These are phyloP conservation scores for Spinibarbus caldwelli DNA, from an alignment of 2,797 vertebrate species.

Conservation along the genomic window DNA sequence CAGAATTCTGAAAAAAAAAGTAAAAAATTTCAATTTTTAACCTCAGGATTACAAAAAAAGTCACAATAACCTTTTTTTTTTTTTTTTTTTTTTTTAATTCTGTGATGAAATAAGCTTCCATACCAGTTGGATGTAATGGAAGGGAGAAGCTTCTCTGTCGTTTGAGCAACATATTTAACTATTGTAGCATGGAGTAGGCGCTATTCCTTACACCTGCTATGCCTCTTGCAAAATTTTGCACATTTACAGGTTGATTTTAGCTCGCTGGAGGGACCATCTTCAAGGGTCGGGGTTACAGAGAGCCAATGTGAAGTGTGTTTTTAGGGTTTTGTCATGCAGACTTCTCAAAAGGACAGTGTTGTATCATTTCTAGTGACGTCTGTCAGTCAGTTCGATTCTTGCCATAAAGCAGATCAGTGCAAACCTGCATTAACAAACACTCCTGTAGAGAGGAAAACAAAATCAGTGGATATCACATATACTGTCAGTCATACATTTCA, in stretches of 20 bases:
- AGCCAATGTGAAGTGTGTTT: neutral
- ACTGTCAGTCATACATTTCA: neutral
- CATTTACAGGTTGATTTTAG: slow-evolving; percentile 62
- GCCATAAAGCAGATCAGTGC: neutral
- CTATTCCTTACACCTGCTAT: slow-evolving; percentile 69
- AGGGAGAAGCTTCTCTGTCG: slow-evolving; percentile 6
- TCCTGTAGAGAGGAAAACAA: neutral
- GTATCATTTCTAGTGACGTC: neutral
- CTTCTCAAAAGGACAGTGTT: neutral
- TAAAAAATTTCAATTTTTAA: neutral
- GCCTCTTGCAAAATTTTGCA: slow-evolving; percentile 81
- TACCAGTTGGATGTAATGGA: neutral
- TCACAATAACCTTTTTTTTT: neutral
- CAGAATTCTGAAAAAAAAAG: neutral
- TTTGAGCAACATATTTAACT: slow-evolving; percentile 4
- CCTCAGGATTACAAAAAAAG: neutral
- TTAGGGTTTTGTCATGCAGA: neutral
- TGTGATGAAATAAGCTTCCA: neutral
- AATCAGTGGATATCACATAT: neutral
- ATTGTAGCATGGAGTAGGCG: slow-evolving; percentile 68
- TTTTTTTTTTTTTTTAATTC: neutral
- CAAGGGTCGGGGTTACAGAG: neutral
- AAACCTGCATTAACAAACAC: neutral
- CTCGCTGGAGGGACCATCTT: slow-evolving; percentile 8
- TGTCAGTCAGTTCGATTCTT: neutral